These are phyloP conservation scores for Mactra quadrangularis DNA, from an alignment of 1,140 invertebrate species.

Conservation along the genomic window DNA sequence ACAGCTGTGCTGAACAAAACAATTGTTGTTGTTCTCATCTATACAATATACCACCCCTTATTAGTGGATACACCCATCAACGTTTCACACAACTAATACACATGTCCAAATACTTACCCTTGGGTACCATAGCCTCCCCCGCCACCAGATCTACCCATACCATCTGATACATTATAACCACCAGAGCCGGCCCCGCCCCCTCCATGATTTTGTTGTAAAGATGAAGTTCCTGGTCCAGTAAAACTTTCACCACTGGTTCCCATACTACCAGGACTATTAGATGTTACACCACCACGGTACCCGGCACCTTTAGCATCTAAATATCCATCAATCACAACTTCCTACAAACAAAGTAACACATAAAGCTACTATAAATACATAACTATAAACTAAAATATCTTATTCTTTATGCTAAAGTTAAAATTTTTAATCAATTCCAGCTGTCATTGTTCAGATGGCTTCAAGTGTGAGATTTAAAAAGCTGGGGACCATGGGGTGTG, in stretches of 20 bases:
- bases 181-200: slow-evolving; percentile 69
- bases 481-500: too few species aligned
- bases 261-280: slow-evolving; percentile 20
- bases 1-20: too few species aligned
- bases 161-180: slow-evolving; percentile 38
- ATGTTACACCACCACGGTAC: slow-evolving; percentile 64
- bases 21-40: too few species aligned
- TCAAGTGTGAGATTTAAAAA: background rate
- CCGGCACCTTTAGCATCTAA: slow-evolving; percentile 66
- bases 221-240: slow-evolving; percentile 28
- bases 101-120: slow-evolving; percentile 66
- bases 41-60: too few species aligned
- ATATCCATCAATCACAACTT: slow-evolving; percentile 71
- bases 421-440: background rate
- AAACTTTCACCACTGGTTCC: slow-evolving; percentile 71
- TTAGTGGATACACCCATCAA: too few species aligned
- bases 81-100: too few species aligned
- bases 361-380: too few species aligned
- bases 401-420: background rate
- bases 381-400: too few species aligned
- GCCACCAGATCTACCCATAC: slow-evolving; percentile 66
- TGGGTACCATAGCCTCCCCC: slow-evolving; percentile 70
- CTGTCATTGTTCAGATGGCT: background rate
- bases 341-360: slow-evolving; percentile 35
- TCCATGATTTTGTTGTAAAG: slow-evolving; percentile 7